Evolutionary conservation across 1,140 invertebrate species (phyloP), one percentile per base, ranked within the genome.

Genomic region (Samia ricini): DNA sequence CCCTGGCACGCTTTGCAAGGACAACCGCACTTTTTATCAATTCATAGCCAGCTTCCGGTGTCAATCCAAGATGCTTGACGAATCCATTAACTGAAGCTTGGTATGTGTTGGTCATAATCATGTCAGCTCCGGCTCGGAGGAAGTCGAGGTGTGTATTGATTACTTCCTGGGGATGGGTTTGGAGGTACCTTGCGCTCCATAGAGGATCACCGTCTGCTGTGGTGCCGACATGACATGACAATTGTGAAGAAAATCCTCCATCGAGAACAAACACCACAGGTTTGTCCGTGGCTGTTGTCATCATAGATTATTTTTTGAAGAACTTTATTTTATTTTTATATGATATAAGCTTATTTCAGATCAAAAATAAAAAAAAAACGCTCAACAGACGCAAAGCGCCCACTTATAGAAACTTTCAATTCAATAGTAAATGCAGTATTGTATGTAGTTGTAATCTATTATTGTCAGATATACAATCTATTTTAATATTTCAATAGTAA

Each of bases 41-140:
- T 0, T 91, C 80, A 20, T 93, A 83, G 33, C 94, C 93, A 65
- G 95, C 90, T 51, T 93, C 89, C 68, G 92, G 82, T 10, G 89
- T 91, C 0, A 96, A 63, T 0, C 91, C 90, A 4, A 97, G 84
- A 80, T 96, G 92, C 77, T 95, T 92, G 26, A 92, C 88, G 72
- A 97, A 96, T 0, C 96, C 95, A 19, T 92, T 91, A 19, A 97
- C 87, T 10, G 95, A 96, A 0, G 97, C 96, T 91, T 98, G 97
- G 78, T 98, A 99, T 0, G 96, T 97, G 64, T 95, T 95, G 0
- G 96, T 97, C 59, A 94, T 92, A 29, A 98, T 95, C 1, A 98
- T 91, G 71, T 98, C 94, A 2, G 96, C 94, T 2, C 97, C 97
- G 63, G 95, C 96, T 68, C 83, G 90, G 2, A 97, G 79, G 76